Base-by-base conservation (phyloP, 2,888 invertebrate genomes). In the Sepiola atlantica region DNA sequence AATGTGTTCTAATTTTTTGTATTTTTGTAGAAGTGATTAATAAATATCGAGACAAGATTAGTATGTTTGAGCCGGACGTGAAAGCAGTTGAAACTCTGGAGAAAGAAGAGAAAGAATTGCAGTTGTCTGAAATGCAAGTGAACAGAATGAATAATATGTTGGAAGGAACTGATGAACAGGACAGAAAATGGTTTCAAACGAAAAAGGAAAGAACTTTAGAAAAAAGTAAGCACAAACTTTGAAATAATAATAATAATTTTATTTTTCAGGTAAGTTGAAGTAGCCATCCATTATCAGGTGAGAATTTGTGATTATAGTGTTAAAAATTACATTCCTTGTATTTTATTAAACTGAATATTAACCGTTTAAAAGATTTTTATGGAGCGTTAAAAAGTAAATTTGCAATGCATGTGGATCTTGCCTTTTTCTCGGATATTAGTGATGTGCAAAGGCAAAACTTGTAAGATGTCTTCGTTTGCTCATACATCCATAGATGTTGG, bases 81-180 rank as follows among this genome's bases (percentile, higher is more conserved):
- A 98, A 98, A 95, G 98, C 98, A 95, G 98, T 99, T 94, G 97
- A 99, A 97, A 98, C 94, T 0, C 97, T 99, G 6, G 99, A 99
- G 96, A 98, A 98, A 0, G 98, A 99, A 96, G 98, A 99, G 93
- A 98, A 98, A 95, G 98, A 98, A 95, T 98, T 99, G 95, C 97
- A 99, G 20, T 98, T 98, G 95, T 99, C 98, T 96, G 99, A 99
- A 97, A 98, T 98, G 96, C 98, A 98, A 97, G 98, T 98, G 0
- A 98, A 97, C 94, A 98, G 98, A 96, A 98, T 98, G 0, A 98
- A 98, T 96, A 98, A 98, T 55, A 97, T 98, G 95, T 96, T 98
- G 28, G 96, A 97, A 94, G 95, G 95, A 90, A 93, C 95, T 95
- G 90, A 92, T n/a, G 94, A 95, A 28, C 95, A 94, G 16, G 97